A percentile compares a stretch with the other conserved stretches of the same genome.
These are phyloP conservation scores for Delphinus delphis DNA, from an alignment of 2,113 vertebrate genomes.

Conservation along the genomic window DNA sequence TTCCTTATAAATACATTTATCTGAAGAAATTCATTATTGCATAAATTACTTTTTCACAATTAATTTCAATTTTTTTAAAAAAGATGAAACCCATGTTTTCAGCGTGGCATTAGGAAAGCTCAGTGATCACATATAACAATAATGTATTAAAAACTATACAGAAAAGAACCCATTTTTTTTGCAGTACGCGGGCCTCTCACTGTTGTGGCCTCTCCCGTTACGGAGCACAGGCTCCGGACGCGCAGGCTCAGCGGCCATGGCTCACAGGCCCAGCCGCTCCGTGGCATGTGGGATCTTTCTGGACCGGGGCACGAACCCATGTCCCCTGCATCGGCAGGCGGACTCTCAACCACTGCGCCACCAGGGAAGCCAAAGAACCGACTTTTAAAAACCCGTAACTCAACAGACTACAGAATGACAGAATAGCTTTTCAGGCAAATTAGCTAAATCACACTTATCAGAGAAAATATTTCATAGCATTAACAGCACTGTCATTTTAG, in stretches of 20 bases:
- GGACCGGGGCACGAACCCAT: too few relatives aligned
- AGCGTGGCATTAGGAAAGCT: conserved; percentile 59
- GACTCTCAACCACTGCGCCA: too few relatives aligned
- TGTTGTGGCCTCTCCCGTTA: too few relatives aligned
- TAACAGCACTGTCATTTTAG: conserved; percentile 77
- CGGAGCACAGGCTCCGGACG: too few relatives aligned
- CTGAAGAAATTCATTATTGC: conserved; percentile 68
- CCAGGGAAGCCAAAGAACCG: conserved; percentile 2
- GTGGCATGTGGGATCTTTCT: too few relatives aligned
- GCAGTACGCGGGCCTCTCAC: too few relatives aligned
- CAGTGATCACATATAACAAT: conserved; percentile 72
- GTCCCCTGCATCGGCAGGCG: too few relatives aligned
- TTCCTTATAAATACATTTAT: conserved; percentile 67
- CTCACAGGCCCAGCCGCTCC: too few relatives aligned
- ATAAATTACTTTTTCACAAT: conserved; percentile 71
- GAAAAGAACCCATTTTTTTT: conserved; percentile 44
- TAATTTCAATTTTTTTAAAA: conserved; percentile 41
- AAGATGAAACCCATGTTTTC: conserved; percentile 64
- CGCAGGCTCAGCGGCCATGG: too few relatives aligned
- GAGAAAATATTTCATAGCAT: conserved; percentile 77
- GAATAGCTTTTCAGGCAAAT: conserved; percentile 77
- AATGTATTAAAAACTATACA: conserved; percentile 69
- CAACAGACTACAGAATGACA: conserved; percentile 75
- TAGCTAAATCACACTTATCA: conserved; percentile 78
- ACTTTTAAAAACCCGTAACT: conserved; percentile 74